phyloP scores from a whole-genome alignment of 64 coral and sea anemone genomes.

The Pocillopora damicornis region DNA sequence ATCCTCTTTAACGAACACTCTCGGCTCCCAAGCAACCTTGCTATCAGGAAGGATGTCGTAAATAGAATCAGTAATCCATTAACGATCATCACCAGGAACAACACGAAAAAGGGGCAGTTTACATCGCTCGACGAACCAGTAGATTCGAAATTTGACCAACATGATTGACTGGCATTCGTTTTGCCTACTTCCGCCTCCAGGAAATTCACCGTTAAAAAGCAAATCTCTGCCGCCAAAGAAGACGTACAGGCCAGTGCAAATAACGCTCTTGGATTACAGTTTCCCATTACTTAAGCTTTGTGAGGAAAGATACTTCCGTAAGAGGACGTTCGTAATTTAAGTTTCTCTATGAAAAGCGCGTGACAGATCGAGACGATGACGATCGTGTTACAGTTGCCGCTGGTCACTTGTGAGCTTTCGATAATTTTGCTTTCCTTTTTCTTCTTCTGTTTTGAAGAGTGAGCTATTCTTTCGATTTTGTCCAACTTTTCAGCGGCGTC shows the following conservation, averaged over 20 bases:
- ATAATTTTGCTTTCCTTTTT: too few relatives aligned
- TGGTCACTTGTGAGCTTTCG: too few relatives aligned
- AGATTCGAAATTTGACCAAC: slow-evolving; percentile 22
- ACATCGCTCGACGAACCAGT: background rate
- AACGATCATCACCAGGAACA: slow-evolving; percentile 8
- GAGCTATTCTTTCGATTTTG: too few relatives aligned
- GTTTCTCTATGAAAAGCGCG: too few relatives aligned
- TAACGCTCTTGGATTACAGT: slow-evolving; percentile 38
- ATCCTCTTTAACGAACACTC: slow-evolving; percentile 18
- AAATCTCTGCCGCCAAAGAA: background rate
- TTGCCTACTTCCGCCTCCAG: slow-evolving; percentile 15
- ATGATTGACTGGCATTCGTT: background rate
- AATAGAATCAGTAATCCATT: slow-evolving; percentile 7
- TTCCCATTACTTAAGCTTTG: background rate
- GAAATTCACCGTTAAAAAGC: slow-evolving; percentile 4
- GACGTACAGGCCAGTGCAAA: background rate
- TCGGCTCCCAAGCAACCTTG: background rate
- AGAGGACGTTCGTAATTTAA: too few relatives aligned
- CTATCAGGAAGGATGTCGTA: background rate
- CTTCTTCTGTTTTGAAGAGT: too few relatives aligned
- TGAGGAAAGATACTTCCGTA: too few relatives aligned
- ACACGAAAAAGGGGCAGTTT: slow-evolving; percentile 15
- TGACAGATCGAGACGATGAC: too few relatives aligned
- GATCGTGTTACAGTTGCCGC: too few relatives aligned
- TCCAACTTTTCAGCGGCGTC: too few relatives aligned